Percentiles rank a stretch among this genome's conserved stretches.
These are phyloP conservation scores for Ladona fulva DNA, from an alignment of 1,140 invertebrate species.

Conservation along the genomic window DNA sequence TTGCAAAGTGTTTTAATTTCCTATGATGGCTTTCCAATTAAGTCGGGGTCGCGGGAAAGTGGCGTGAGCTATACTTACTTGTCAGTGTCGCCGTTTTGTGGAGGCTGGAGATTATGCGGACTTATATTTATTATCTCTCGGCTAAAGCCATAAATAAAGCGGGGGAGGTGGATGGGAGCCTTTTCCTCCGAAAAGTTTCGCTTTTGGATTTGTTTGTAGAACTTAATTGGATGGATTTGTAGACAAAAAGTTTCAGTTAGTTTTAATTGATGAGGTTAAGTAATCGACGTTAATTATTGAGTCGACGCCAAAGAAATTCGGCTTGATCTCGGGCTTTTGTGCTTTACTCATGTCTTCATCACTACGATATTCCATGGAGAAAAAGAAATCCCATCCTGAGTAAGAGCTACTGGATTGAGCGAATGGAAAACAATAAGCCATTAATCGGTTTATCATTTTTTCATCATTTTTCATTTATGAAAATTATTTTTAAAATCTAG, in stretches of 20 bases:
- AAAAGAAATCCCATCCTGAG: no score
- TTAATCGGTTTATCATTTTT: no score
- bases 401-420: no score
- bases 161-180: background rate
- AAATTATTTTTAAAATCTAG: no score
- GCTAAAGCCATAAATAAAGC: background rate
- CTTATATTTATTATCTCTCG: background rate
- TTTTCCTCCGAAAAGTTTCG: background rate
- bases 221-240: background rate
- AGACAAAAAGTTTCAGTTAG: background rate
- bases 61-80: slow-evolving; percentile 4
- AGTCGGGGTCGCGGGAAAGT: background rate
- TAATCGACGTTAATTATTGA: no score
- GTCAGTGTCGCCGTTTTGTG: background rate
- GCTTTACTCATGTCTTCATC: no score
- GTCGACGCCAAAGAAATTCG: no score
- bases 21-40: background rate
- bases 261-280: no score
- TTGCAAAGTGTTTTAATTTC: slow-evolving; percentile 7
- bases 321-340: no score
- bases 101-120: background rate
- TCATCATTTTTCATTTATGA: no score
- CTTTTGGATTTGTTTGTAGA: background rate
- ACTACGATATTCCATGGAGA: no score
- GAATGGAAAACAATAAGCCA: no score